Base-by-base conservation (phyloP, 1,140 invertebrate species). In the Tribolium madens region DNA sequence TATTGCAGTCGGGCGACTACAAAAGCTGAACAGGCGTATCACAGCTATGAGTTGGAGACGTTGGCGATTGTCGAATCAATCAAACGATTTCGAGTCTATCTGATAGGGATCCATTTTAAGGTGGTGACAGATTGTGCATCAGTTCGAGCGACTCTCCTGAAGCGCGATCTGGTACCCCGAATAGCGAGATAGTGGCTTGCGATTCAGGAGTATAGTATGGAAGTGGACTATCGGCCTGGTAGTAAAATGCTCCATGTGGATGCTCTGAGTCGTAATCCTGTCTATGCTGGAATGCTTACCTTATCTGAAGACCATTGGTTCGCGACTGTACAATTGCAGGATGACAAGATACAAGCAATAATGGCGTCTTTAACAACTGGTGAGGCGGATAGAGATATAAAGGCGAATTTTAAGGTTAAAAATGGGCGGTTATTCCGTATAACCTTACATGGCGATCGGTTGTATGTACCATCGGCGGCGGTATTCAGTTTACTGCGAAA, bases 171-270 rank as follows among this genome's bases (percentile, higher is more conserved):
- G 6, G 10, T 47, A 12, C 36, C 68, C 1, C 12, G 68, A 14
- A 47, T 71, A 12, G 68, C 36, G 10, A 31, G 31, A 15, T 71
- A 1, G 68, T 18, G 15, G 15, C 26, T 68, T 13, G 21, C 14
- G 26, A 13, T 26, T 13, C 57, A 68, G 7, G 57, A 68, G 12
- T 68, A 68, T 53, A 71, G 81, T 53, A 85, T 75, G 47, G 12
- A 15, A 0, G 80, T 85, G 5, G 79, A 83, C 64, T 81, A 86
- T 73, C n/a, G 83, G 1, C 48, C 81, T 3, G 82, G 83, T 3
- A 14, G 6, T 9, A 78, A 76, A 18, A 85, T 85, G 82, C 68
- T 77, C 33, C 84, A 86, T 53, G 84, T 84, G 0, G 85, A 87
- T 79, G 84, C 84, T 0, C 76, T 86, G 5, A 86, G 84, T 52